These are phyloP conservation scores for Anguilla pacifica DNA, from an alignment of 2,797 vertebrate genomes.

Conservation along the genomic window DNA sequence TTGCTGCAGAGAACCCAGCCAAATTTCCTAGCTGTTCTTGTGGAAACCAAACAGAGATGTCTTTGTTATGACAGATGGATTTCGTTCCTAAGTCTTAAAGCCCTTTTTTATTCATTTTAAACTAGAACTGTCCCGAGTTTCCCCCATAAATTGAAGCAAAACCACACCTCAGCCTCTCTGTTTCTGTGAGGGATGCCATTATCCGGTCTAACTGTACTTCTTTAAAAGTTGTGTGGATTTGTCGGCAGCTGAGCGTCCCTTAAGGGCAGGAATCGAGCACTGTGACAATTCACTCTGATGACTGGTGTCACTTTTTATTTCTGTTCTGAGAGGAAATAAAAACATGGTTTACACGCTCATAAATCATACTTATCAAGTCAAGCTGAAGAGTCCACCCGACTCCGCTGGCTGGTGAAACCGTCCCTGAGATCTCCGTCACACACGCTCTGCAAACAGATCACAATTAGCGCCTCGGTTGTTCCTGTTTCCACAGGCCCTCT, in stretches of 20 bases:
- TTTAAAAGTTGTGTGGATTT: neutral
- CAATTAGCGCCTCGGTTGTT: neutral
- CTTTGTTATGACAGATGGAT: slow-evolving; percentile 24
- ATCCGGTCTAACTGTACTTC: slow-evolving; percentile 8
- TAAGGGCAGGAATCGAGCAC: neutral
- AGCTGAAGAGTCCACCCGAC: slow-evolving; percentile 2
- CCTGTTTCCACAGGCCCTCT: slow-evolving; percentile 29
- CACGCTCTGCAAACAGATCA: neutral
- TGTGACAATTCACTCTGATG: slow-evolving; percentile 3
- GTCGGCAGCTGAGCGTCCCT: neutral
- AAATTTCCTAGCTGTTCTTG: neutral
- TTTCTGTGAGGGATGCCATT: neutral
- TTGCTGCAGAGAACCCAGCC: neutral
- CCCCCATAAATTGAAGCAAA: neutral
- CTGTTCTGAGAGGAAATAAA: slow-evolving; percentile 17
- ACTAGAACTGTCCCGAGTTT: neutral
- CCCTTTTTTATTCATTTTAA: neutral
- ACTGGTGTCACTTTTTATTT: slow-evolving; percentile 18
- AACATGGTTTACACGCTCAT: slow-evolving; percentile 17
- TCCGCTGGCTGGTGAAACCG: neutral
- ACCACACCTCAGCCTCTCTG: slow-evolving; percentile 9
- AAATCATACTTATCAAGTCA: slow-evolving; percentile 14
- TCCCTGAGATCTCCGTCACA: slow-evolving; percentile 12
- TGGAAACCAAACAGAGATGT: slow-evolving; percentile 5
- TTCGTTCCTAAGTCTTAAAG: neutral